A percentile compares a stretch with the other conserved stretches of the same genome.
These are phyloP conservation scores for Zaprionus lachaisei DNA, from an alignment of 1,140 invertebrate genomes.

Conservation along the genomic window DNA sequence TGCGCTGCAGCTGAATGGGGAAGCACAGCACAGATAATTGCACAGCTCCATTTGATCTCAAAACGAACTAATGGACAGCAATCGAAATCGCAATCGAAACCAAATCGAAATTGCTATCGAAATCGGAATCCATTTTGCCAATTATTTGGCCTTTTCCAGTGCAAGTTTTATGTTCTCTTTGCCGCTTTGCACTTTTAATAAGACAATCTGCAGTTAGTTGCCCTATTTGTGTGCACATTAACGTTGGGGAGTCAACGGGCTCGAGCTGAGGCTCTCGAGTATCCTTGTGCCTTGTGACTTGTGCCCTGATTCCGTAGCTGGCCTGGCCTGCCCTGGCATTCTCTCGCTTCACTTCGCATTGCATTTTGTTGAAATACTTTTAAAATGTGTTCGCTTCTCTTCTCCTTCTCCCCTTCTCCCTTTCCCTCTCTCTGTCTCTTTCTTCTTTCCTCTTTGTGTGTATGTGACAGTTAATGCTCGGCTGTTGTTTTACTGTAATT, in stretches of 20 bases:
- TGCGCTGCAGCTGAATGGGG: conserved; percentile 14
- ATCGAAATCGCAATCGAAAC: conserved; percentile 4
- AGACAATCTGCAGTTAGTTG: conserved; percentile 17
- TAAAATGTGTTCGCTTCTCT: conserved; percentile 54
- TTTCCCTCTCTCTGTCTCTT: neutral
- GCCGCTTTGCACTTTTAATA: conserved; percentile 1
- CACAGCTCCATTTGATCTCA: neutral
- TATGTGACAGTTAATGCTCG: conserved; percentile 33
- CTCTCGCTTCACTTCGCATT: conserved; percentile 46
- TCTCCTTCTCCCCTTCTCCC: neutral
- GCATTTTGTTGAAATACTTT: conserved; percentile 72
- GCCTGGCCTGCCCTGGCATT: conserved; percentile 14
- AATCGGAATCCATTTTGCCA: neutral
- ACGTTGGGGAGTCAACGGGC: neutral
- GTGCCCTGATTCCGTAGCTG: conserved; percentile 17
- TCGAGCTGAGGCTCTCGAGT: conserved; percentile 1
- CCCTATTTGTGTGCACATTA: conserved; percentile 21
- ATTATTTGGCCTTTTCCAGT: neutral
- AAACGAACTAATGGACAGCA: conserved; percentile 8
- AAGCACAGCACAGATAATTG: conserved; percentile 2
- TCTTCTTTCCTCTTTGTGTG: conserved; percentile 8
- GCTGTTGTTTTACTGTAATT: conserved; percentile 66
- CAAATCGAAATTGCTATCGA: neutral
- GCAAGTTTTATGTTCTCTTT: neutral
- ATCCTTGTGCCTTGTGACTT: conserved; percentile 20